Conservation (phyloP, 2,888 invertebrate species). For the Dichetophora obliterata region DNA sequence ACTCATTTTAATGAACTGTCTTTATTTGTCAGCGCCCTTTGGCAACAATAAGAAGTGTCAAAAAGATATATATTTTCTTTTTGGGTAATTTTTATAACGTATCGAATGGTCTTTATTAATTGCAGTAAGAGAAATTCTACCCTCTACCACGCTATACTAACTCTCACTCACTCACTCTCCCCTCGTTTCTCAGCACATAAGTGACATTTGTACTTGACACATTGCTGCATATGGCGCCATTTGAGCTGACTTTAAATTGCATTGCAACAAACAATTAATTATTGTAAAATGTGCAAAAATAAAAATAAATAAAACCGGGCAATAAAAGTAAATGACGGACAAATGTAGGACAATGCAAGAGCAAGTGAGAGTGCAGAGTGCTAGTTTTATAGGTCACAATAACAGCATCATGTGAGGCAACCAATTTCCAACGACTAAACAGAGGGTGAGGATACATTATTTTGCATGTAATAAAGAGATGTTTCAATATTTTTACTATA, state of each 20-base stretch:
- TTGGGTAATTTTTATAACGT: constrained; percentile 13
- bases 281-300: constrained; percentile 30
- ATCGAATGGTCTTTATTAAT: constrained; percentile 20
- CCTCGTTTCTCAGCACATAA: neutral
- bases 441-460: too few relatives aligned
- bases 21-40: constrained; percentile 61
- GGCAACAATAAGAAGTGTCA: constrained; percentile 40
- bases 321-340: neutral
- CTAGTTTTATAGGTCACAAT: too few relatives aligned
- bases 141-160: neutral
- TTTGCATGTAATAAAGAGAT: constrained; percentile 17
- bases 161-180: neutral
- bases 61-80: constrained; percentile 33
- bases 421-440: too few relatives aligned
- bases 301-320: neutral
- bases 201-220: constrained; percentile 25
- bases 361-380: neutral
- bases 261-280: constrained; percentile 39
- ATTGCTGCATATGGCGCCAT: constrained; percentile 38
- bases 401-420: too few relatives aligned
- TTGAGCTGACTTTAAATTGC: constrained; percentile 19
- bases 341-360: neutral
- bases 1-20: constrained; percentile 50
- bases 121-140: neutral
- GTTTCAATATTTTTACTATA: constrained; percentile 23